Conservation (phyloP, 2,113 vertebrate species). For the Poecile atricapillus region DNA sequence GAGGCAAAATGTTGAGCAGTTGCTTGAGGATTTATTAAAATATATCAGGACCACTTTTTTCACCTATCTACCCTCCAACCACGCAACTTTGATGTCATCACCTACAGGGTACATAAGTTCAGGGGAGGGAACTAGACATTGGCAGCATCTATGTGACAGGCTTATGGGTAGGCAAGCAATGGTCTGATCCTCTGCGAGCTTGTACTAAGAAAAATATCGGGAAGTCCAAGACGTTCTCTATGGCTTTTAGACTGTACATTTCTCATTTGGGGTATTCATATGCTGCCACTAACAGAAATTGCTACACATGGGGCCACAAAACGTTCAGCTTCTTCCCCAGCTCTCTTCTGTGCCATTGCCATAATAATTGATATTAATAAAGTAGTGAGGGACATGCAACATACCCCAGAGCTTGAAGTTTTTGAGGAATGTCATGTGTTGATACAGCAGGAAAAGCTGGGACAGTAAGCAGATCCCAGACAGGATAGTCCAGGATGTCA, state of each 20-base stretch:
- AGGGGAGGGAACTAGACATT: background rate
- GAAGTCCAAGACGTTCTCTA: background rate
- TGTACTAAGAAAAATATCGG: background rate
- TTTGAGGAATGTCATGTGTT: background rate
- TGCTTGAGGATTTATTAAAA: background rate
- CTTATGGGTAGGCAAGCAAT: background rate
- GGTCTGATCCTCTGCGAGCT: background rate
- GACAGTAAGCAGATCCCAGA: background rate
- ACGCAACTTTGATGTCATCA: background rate
- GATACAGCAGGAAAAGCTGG: background rate
- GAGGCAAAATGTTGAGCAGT: background rate
- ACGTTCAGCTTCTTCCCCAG: background rate
- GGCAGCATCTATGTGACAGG: background rate
- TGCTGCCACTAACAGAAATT: background rate
- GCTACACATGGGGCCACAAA: background rate
- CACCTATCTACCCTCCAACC: background rate
- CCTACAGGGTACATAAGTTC: background rate
- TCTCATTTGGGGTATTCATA: background rate
- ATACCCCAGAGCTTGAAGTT: background rate
- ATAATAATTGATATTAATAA: background rate
- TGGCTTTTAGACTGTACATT: background rate
- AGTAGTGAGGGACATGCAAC: background rate
- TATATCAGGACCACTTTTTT: background rate
- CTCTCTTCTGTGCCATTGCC: background rate
- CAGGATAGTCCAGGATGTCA: background rate